Evolutionary conservation across 2,888 invertebrate species (phyloP).

Genomic region (Anticlea derivata): DNA sequence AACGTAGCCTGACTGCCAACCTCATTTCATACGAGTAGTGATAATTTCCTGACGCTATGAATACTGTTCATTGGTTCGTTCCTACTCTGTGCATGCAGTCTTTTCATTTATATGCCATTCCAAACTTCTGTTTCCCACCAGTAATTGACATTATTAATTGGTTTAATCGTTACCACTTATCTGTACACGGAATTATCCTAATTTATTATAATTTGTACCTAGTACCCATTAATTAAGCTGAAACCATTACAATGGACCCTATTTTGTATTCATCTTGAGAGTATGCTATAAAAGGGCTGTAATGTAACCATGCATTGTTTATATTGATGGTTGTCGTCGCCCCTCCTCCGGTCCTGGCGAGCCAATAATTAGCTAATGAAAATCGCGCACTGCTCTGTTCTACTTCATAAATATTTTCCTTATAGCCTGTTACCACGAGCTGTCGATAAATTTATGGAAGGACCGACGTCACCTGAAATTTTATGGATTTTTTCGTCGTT

Average conservation of each 20-base stretch:
- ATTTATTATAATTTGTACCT: too few species aligned
- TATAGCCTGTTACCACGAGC: slow-evolving; percentile 81
- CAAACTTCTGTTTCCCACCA: background rate
- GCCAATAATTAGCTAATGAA: slow-evolving; percentile 78
- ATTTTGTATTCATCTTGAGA: too few species aligned
- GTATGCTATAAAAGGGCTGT: slow-evolving; percentile 4
- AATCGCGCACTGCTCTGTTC: slow-evolving; percentile 64
- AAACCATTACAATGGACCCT: too few species aligned
- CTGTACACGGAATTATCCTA: too few species aligned
- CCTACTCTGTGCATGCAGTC: background rate
- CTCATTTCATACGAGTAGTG: slow-evolving; percentile 13
- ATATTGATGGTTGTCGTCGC: slow-evolving; percentile 24
- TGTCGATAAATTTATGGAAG: slow-evolving; percentile 81
- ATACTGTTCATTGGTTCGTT: background rate
- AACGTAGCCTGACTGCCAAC: slow-evolving; percentile 41
- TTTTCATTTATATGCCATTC: background rate
- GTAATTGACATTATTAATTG: too few species aligned
- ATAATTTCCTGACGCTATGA: slow-evolving; percentile 16
- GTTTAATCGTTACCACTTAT: too few species aligned
- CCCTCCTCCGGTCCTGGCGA: slow-evolving; percentile 22
- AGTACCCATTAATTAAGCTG: too few species aligned
- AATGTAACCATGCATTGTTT: slow-evolving; percentile 12
- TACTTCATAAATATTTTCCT: slow-evolving; percentile 80
- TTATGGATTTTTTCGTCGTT: slow-evolving; percentile 72
- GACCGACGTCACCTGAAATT: slow-evolving; percentile 79